Conservation (phyloP, 2,888 invertebrate species). For the Erannis defoliaria region DNA sequence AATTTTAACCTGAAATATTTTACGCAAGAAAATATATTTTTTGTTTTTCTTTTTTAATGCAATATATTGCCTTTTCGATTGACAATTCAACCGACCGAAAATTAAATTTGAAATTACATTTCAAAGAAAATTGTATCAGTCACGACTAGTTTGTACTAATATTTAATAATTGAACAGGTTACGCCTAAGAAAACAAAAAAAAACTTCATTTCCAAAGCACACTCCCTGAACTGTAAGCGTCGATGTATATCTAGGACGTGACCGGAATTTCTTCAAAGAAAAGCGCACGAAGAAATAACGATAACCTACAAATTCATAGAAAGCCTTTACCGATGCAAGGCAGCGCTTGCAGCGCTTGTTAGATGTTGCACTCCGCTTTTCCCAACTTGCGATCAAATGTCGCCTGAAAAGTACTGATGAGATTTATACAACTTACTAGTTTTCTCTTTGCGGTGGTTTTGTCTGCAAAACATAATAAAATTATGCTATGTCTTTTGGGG, state of each 20-base stretch:
- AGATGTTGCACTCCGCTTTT: conserved; percentile 5
- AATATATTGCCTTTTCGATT: too few relatives aligned
- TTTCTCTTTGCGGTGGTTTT: not conserved
- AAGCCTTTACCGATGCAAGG: conserved; percentile 23
- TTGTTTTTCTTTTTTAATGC: too few relatives aligned
- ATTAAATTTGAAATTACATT: too few relatives aligned
- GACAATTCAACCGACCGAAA: too few relatives aligned
- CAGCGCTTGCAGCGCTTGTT: conserved; percentile 14
- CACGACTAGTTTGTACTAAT: too few relatives aligned
- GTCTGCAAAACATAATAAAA: not conserved
- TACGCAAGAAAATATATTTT: too few relatives aligned
- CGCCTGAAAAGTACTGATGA: not conserved
- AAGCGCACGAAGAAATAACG: conserved; percentile 19
- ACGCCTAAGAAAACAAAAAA: not conserved
- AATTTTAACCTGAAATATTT: too few relatives aligned
- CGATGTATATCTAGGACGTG: not conserved
- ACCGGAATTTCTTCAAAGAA: conserved; percentile 1
- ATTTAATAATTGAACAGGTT: not conserved
- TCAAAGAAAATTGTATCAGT: too few relatives aligned
- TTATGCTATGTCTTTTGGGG: not conserved
- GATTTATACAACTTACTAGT: not conserved
- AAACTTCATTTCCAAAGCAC: not conserved
- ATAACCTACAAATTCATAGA: conserved; percentile 22
- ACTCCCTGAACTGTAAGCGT: not conserved
- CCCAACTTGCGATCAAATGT: conserved; percentile 14